phyloP scores from a whole-genome alignment of 2,113 vertebrate species.

The Amphiprion ocellaris region DNA sequence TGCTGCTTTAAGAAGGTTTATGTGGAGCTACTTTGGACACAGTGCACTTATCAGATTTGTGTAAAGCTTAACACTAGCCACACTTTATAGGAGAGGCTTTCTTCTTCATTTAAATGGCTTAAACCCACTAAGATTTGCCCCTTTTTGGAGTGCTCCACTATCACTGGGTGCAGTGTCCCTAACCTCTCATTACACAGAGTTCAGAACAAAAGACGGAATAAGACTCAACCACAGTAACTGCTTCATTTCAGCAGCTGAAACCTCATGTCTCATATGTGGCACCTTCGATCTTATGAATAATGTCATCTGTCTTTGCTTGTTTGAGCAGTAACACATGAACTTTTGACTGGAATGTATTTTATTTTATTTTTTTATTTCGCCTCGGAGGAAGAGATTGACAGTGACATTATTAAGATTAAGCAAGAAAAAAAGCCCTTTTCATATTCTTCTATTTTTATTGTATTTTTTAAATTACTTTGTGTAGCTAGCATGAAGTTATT shows the following conservation, averaged over 20 bases:
- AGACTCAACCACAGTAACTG: constrained; percentile 2
- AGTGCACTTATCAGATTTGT: constrained; percentile 74
- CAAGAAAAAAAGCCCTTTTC: background rate
- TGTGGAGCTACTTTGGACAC: constrained; percentile 36
- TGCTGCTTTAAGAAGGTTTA: constrained; percentile 5
- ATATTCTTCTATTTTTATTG: background rate
- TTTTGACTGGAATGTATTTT: no score
- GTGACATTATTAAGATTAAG: background rate
- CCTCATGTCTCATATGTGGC: background rate
- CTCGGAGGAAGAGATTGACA: background rate
- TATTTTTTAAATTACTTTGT: background rate
- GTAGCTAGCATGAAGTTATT: background rate
- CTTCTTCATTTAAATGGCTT: constrained; percentile 70
- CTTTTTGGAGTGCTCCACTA: background rate
- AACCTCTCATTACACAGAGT: constrained; percentile 29
- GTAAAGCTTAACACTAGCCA: constrained; percentile 48
- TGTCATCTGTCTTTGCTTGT: no score
- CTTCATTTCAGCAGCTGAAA: constrained; percentile 27
- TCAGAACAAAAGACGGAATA: constrained; percentile 8
- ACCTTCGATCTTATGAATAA: no score
- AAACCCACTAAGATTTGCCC: constrained; percentile 61
- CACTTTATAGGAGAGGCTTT: constrained; percentile 55
- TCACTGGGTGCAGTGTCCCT: constrained; percentile 13
- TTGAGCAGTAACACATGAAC: no score
- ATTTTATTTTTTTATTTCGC: no score